Conservation (phyloP, 2,113 vertebrate species). For the Delphinus delphis region DNA sequence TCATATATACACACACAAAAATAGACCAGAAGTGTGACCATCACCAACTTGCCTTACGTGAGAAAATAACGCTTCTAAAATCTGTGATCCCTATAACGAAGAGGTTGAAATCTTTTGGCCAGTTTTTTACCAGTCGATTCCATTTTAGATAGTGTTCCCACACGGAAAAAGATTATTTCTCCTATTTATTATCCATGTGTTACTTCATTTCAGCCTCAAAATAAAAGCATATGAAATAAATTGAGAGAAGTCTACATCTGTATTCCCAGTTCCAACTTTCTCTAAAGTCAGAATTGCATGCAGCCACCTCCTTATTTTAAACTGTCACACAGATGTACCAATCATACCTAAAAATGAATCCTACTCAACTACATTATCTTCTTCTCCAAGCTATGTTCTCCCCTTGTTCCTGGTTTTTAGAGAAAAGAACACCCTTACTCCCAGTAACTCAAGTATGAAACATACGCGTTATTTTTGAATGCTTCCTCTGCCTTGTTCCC, state of each 20-base stretch:
- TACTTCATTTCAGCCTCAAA: background rate
- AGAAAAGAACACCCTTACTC: background rate
- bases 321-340: background rate
- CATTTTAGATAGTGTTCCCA: background rate
- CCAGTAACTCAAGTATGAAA: background rate
- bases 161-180: background rate
- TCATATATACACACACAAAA: background rate
- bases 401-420: background rate
- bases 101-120: background rate
- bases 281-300: background rate
- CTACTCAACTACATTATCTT: background rate
- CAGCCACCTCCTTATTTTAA: background rate
- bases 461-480: background rate
- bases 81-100: background rate
- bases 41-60: background rate
- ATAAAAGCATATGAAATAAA: constrained; percentile 38
- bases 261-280: background rate
- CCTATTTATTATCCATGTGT: background rate
- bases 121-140: background rate
- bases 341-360: background rate
- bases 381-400: background rate
- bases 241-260: background rate
- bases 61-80: background rate
- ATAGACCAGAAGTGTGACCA: background rate
- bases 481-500: background rate